These are phyloP conservation scores for Lampropteryx suffumata DNA, from an alignment of 2,888 invertebrate genomes.

Conservation along the genomic window DNA sequence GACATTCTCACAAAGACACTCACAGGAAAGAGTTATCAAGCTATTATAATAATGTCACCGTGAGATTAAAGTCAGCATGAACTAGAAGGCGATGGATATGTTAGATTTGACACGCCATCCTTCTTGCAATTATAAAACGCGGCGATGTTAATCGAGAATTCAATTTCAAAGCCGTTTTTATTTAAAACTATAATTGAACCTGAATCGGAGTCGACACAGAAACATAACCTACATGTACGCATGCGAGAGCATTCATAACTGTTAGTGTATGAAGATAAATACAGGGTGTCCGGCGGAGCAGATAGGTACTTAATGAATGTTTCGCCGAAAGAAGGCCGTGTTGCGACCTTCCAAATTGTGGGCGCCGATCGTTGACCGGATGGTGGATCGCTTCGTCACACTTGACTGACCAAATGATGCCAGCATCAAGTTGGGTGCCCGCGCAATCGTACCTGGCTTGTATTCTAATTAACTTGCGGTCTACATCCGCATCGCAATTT, in stretches of 20 bases:
- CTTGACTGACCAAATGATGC: slow-evolving; percentile 46
- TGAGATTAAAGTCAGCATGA: slow-evolving; percentile 56
- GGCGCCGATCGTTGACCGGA: slow-evolving; percentile 71
- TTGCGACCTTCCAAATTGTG: slow-evolving; percentile 77
- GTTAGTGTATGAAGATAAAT: slow-evolving; percentile 74
- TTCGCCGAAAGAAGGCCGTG: slow-evolving; percentile 77
- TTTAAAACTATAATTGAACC: slow-evolving; percentile 57
- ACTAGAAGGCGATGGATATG: slow-evolving; percentile 43
- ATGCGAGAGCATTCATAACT: slow-evolving; percentile 78
- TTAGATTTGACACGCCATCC: slow-evolving; percentile 54
- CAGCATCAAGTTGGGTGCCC: slow-evolving; percentile 19
- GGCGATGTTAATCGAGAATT: slow-evolving; percentile 46
- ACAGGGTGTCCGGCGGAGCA: slow-evolving; percentile 65
- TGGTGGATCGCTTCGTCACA: slow-evolving; percentile 53
- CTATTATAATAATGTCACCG: slow-evolving; percentile 69
- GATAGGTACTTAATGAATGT: slow-evolving; percentile 59
- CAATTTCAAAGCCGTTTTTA: slow-evolving; percentile 60
- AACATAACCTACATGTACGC: slow-evolving; percentile 74
- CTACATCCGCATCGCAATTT: slow-evolving; percentile 50
- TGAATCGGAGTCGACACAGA: slow-evolving; percentile 72
- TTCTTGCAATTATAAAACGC: slow-evolving; percentile 51
- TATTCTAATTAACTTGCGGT: slow-evolving; percentile 42
- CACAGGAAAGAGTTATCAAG: slow-evolving; percentile 69
- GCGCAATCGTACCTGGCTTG: slow-evolving; percentile 39
- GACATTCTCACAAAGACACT: slow-evolving; percentile 74